phyloP scores from a whole-genome alignment of 2,113 vertebrate genomes.

The Neomonachus schauinslandi region DNA sequence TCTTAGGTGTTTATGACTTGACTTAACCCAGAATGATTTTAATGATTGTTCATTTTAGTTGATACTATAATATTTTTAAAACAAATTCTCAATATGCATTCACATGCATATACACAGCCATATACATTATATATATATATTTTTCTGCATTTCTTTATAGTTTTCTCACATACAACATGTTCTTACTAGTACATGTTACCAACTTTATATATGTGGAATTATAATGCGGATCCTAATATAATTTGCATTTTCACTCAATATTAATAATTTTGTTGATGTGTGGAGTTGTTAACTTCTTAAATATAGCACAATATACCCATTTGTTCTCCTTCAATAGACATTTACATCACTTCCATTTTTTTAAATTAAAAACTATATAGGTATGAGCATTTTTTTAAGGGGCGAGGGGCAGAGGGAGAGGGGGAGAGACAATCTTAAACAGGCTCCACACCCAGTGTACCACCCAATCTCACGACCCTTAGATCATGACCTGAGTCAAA shows the following conservation, averaged over 20 bases:
- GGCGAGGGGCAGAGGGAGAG: too few relatives aligned
- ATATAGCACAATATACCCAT: background rate
- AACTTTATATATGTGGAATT: background rate
- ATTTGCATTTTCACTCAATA: background rate
- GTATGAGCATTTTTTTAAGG: too few relatives aligned
- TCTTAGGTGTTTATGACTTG: background rate
- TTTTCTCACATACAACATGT: background rate
- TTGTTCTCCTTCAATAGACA: background rate
- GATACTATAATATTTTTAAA: background rate
- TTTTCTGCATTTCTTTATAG: background rate
- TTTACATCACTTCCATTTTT: background rate
- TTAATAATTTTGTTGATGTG: background rate
- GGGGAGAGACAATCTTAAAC: background rate
- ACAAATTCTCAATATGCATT: background rate
- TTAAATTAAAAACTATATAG: background rate
- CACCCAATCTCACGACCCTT: too few relatives aligned
- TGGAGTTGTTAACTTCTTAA: background rate
- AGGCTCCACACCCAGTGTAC: too few relatives aligned
- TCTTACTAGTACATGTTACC: background rate
- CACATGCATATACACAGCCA: too few relatives aligned
- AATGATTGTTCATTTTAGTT: background rate
- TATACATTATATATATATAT: background rate
- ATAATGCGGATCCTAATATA: background rate
- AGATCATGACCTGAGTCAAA: background rate
- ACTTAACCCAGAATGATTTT: background rate